Evolutionary conservation across 2,888 invertebrate species (phyloP), one percentile per base, ranked within the genome.

Genomic region (Euphydryas editha): DNA sequence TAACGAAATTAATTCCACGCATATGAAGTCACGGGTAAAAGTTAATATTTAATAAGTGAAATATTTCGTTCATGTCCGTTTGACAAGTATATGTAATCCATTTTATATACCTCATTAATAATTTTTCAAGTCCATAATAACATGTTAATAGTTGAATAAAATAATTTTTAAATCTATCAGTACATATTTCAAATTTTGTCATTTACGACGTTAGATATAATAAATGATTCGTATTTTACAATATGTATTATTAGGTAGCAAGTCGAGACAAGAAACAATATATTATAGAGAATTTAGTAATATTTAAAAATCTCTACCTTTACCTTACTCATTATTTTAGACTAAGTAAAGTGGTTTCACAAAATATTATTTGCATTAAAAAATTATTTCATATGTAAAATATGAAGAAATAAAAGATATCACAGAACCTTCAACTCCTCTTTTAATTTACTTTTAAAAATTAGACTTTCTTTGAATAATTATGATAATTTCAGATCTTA

Each of bases 111-210:
- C n/a, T 6, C n/a, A 3, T n/a, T n/a, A 15, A 15, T 51, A 51
- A 30, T 4, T 30, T 30, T 30, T 30, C 30, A 30, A 51, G 49
- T 24, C 21, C 4, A 24, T 51, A 24, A 51, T 51, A 24, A 51
- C 21, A 51, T 51, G 24, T 21, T 21, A 51, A 21, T 15, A 51
- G 24, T 51, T 51, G 49, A 51, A 15, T 54, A 54, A 36, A 36
- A 24, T 54, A 17, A 54, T 54, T 17, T 54, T 54, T 54, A n/a
- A 54, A 54, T 54, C 36, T 30, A n/a, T 54, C 54, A 54, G 36
- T 54, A 54, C 30, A 10, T 36, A 36, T 36, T 54, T 54, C 8
- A n/a, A 54, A 54, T 17, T 54, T 21, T n/a, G 17, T 36, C n/a
- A 17, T n/a, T 11, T 30, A 24, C 8, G 2, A 4, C 36, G 24